These are phyloP conservation scores for Campoletis raptor DNA, from an alignment of 2,888 invertebrate species.

Conservation along the genomic window DNA sequence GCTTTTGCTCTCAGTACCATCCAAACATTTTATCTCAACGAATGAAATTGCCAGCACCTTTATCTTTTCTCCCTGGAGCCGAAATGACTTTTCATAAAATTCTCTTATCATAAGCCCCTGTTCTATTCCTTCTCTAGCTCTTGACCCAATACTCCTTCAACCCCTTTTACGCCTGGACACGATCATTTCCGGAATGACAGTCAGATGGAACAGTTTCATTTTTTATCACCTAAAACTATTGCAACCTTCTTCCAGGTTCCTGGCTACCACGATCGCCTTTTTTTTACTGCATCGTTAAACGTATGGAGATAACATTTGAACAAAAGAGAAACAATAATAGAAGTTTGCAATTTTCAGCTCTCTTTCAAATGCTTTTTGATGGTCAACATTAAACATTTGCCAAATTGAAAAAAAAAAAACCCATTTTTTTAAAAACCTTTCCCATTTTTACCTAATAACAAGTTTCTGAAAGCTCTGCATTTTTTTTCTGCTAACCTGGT, in stretches of 20 bases:
- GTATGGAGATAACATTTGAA: neutral
- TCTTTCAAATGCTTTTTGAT: neutral
- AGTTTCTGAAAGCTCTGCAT: slow-evolving; percentile 9
- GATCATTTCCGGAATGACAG: slow-evolving; percentile 25
- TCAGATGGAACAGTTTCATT: slow-evolving; percentile 17
- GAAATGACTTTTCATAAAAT: slow-evolving; percentile 54
- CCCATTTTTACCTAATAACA: neutral
- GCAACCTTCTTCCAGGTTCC: neutral
- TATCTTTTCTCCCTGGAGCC: slow-evolving; percentile 26
- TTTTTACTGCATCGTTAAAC: neutral
- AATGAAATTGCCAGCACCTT: slow-evolving; percentile 38
- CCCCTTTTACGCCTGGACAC: slow-evolving; percentile 4
- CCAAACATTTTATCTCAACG: slow-evolving; percentile 22
- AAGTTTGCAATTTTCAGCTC: neutral
- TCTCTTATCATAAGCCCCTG: slow-evolving; percentile 42
- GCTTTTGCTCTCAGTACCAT: neutral
- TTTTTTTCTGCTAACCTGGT: neutral
- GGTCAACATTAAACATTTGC: neutral
- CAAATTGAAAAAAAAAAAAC: neutral
- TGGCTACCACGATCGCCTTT: neutral
- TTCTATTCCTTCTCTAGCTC: neutral
- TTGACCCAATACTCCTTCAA: neutral
- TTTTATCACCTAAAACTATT: slow-evolving; percentile 1
- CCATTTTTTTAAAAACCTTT: neutral
- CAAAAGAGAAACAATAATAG: neutral